phyloP scores from a whole-genome alignment of 2,797 vertebrate genomes.

The Myripristis jacobus region DNA sequence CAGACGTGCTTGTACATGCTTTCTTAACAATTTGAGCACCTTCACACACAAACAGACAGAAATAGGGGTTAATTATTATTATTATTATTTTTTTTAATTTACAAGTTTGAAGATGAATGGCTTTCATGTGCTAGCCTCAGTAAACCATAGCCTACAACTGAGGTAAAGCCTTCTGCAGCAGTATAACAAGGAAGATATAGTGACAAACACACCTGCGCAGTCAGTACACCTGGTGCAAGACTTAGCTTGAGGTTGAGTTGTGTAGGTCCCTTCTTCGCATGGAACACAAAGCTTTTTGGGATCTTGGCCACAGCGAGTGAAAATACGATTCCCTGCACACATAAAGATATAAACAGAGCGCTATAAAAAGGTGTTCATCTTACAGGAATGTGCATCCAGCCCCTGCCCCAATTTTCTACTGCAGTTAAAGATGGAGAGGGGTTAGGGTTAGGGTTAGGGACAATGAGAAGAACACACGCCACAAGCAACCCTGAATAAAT shows the following conservation, averaged over 20 bases:
- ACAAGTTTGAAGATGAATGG: not conserved
- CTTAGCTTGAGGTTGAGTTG: rapidly evolving
- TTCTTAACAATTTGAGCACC: constrained; percentile 45
- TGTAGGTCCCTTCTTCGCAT: constrained; percentile 55
- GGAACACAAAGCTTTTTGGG: constrained; percentile 64
- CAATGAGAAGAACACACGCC: too few relatives aligned
- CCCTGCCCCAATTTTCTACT: not conserved
- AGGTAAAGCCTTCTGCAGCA: not conserved
- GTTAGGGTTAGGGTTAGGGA: too few relatives aligned
- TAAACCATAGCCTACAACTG: too few relatives aligned
- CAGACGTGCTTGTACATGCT: constrained; percentile 52
- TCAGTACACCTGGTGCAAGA: constrained; percentile 57
- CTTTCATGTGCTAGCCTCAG: too few relatives aligned
- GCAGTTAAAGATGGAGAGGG: too few relatives aligned
- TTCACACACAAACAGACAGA: constrained; percentile 38
- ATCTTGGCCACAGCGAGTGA: rapidly evolving
- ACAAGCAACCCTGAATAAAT: too few relatives aligned
- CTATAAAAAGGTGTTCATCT: too few relatives aligned
- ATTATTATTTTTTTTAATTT: not conserved
- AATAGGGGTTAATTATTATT: not conserved
- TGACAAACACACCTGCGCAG: constrained; percentile 81
- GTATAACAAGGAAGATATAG: not conserved
- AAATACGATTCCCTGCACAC: constrained; percentile 72
- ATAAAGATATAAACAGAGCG: constrained; percentile 16
- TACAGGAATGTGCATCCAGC: not conserved